Evolutionary conservation across 1,140 invertebrate species (phyloP), one percentile per base, ranked within the genome.

Genomic region (Idris sp.): DNA sequence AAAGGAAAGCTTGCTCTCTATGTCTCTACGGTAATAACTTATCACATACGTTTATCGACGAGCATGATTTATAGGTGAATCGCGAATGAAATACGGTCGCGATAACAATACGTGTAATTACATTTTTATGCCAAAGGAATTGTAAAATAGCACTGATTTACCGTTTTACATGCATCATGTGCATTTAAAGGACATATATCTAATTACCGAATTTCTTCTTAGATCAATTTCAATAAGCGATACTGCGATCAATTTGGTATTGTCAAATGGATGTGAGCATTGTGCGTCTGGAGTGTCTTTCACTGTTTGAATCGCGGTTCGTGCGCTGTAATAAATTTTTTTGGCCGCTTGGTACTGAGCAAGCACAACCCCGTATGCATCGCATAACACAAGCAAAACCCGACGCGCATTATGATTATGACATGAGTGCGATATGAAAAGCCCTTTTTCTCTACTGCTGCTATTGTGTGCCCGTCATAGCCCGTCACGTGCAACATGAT

Each of bases 381-480:
- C 61, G 33, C 51, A 54, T 65, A 74, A 77, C 61, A 33, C 56
- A 26, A 46, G 62, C 48, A 67, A 62, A 67, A 67, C 48, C 41
- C 48, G 41, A 4, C 49, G 53, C 68, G 80, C 78, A 82, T 84
- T 84, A 84, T 84, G 81, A 83, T 83, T 84, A 84, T 83, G 81
- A 83, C 79, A 77, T 76, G 77, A 75, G 75, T 49, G 49, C 72
- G 65, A 73, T 75, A 77, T 62, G 72, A 74, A 77, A 74, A 77
- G 77, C 76, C 69, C 78, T 76, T 81, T 79, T 82, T 84, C 74
- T 80, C 53, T 80, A 80, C 71, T 76, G 69, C 26, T 58, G 41
- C 80, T 59, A 85, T 87, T 87, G 84, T 87, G 71, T 40, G 46
- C 43, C 58, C 78, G 83, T 86, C 85, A 87, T 84, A 83, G 80